Evolutionary conservation across 2,113 vertebrate genomes (phyloP).

Genomic region (Ceyx melanurus): DNA sequence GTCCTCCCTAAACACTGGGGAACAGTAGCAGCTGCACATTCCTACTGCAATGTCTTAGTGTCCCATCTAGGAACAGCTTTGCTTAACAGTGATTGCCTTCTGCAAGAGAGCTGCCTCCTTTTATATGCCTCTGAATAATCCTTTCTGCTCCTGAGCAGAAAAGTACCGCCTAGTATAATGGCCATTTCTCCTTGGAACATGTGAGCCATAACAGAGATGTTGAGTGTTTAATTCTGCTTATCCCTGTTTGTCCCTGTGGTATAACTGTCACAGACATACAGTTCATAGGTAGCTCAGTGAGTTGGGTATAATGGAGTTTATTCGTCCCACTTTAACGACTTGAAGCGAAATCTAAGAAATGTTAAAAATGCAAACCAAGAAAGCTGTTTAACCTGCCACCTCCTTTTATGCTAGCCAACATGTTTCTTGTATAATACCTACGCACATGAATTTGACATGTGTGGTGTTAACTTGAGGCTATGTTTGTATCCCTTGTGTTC

Average conservation of each 20-base stretch:
- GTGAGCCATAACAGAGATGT: neutral
- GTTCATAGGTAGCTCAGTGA: neutral
- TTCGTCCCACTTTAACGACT: neutral
- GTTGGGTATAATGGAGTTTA: neutral
- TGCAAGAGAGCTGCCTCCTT: neutral
- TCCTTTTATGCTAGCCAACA: neutral
- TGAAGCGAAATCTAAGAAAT: neutral
- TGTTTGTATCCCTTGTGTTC: neutral
- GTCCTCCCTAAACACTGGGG: neutral
- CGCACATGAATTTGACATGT: neutral
- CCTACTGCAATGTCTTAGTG: neutral
- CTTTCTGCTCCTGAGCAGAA: neutral
- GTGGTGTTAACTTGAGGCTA: constrained; percentile 3
- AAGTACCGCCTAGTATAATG: neutral
- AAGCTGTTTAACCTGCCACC: neutral
- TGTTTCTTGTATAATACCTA: neutral
- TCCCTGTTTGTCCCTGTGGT: neutral
- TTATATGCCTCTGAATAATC: neutral
- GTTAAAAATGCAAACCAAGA: neutral
- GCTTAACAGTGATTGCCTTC: neutral
- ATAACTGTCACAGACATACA: neutral
- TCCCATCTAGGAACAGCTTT: neutral
- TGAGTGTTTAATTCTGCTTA: neutral
- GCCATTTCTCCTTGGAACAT: neutral
- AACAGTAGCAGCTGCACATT: fast-evolving